Percentiles rank a stretch among this genome's conserved stretches.
phyloP scores from a whole-genome alignment of 2,113 vertebrate species.

The Lucifuga dentata region DNA sequence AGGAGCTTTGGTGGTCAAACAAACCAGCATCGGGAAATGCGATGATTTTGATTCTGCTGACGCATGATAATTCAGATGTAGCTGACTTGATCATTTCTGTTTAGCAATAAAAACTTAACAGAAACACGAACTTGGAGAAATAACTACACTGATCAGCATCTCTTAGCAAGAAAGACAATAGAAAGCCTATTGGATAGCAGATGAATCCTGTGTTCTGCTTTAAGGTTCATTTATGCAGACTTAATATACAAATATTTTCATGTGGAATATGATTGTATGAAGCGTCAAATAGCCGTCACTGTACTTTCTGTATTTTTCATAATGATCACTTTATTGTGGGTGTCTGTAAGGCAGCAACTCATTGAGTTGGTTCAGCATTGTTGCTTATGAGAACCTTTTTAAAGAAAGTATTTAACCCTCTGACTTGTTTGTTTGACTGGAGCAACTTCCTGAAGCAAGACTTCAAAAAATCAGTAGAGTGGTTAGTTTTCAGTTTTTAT shows the following conservation, averaged over 20 bases:
- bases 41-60: conserved; percentile 9
- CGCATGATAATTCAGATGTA: conserved; percentile 9
- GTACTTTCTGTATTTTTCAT: not conserved
- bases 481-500: conserved; percentile 47
- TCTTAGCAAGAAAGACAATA: conserved; percentile 32
- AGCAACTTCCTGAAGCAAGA: conserved; percentile 17
- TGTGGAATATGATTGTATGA: no score
- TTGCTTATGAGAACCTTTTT: conserved; percentile 6
- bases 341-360: not conserved
- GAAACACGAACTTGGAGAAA: conserved; percentile 42
- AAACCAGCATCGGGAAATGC: conserved; percentile 23
- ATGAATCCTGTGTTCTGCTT: conserved; percentile 12
- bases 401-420: not conserved
- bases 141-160: conserved; percentile 42
- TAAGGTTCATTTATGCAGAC: no score
- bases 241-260: no score
- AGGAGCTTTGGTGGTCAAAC: not conserved
- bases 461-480: not conserved
- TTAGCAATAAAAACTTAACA: conserved; percentile 41
- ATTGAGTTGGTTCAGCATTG: not conserved
- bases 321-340: not conserved
- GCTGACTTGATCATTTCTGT: conserved; percentile 11
- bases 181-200: conserved; percentile 53
- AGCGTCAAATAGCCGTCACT: no score
- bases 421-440: not conserved